A percentile compares a stretch with the other conserved stretches of the same genome.
Evolutionary conservation across 64 coral and sea anemone genomes (phyloP).

Genomic region (Cladopsammia gracilis): DNA sequence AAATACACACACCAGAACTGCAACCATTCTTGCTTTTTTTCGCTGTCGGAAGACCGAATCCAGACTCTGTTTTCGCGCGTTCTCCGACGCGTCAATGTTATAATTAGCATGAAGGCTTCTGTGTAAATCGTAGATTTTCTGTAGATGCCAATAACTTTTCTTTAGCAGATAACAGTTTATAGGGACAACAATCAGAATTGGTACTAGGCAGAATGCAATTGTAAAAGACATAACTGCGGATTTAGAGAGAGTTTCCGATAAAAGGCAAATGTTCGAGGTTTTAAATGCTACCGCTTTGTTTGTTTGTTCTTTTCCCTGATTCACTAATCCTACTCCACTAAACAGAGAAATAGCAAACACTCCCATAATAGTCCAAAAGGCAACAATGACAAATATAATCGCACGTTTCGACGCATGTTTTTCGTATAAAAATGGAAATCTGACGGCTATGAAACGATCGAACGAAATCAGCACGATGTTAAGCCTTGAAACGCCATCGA

Average conservation of each 20-base stretch:
- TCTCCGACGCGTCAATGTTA: background rate
- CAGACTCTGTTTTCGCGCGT: background rate
- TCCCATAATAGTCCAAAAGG: conserved; percentile 4
- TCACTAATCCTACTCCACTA: conserved; percentile 36
- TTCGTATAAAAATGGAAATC: conserved; percentile 58
- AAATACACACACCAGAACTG: conserved; percentile 42
- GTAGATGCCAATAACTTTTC: conserved; percentile 60
- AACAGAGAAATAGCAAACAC: conserved; percentile 38
- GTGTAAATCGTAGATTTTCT: conserved; percentile 26
- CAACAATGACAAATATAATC: background rate
- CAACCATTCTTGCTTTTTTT: conserved; percentile 50
- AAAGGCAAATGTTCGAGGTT: conserved; percentile 54
- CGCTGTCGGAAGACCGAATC: conserved; percentile 3
- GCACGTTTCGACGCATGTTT: background rate
- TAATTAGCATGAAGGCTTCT: background rate
- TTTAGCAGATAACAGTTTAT: conserved; percentile 65
- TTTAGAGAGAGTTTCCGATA: conserved; percentile 23
- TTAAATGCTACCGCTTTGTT: background rate
- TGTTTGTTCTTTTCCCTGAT: background rate
- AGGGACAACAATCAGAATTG: conserved; percentile 58
- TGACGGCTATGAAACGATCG: conserved; percentile 69
- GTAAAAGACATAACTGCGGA: conserved; percentile 40
- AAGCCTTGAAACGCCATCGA: conserved; percentile 72
- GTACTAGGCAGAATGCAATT: conserved; percentile 30
- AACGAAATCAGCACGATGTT: conserved; percentile 63